These are phyloP conservation scores for Pyrgilauda ruficollis DNA, from an alignment of 2,113 vertebrate species.

Conservation along the genomic window DNA sequence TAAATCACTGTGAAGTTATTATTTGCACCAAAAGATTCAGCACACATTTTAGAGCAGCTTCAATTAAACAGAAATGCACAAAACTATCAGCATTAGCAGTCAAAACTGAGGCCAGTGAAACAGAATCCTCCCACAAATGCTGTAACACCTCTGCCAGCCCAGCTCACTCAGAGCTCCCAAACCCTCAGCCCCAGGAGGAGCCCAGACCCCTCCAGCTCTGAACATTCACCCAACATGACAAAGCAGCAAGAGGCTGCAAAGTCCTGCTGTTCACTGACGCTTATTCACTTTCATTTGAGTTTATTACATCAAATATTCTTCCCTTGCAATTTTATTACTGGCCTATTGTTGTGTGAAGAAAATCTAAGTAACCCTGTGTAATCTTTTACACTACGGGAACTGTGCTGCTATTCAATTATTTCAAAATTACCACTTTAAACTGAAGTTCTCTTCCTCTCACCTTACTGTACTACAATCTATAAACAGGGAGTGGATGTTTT, in stretches of 20 bases:
- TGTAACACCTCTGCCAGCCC: neutral
- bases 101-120: neutral
- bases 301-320: conserved; percentile 40
- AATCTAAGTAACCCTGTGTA: neutral
- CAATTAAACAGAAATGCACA: neutral
- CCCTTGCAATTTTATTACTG: conserved; percentile 25
- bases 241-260: neutral
- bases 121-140: neutral
- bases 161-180: neutral
- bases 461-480: neutral
- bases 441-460: neutral
- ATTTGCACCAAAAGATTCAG: neutral
- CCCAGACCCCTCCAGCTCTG: neutral
- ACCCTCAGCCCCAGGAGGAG: neutral
- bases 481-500: neutral
- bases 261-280: neutral
- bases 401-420: conserved; percentile 49
- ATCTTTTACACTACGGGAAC: neutral
- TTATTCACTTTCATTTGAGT: neutral
- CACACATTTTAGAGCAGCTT: neutral
- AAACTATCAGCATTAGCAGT: neutral
- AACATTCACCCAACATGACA: neutral
- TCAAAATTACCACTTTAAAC: conserved; percentile 26
- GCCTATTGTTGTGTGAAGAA: conserved; percentile 26
- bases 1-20: neutral